Evolutionary conservation across 2,888 invertebrate genomes (phyloP), one percentile per base, ranked within the genome.

Genomic region (Apodemia zela): DNA sequence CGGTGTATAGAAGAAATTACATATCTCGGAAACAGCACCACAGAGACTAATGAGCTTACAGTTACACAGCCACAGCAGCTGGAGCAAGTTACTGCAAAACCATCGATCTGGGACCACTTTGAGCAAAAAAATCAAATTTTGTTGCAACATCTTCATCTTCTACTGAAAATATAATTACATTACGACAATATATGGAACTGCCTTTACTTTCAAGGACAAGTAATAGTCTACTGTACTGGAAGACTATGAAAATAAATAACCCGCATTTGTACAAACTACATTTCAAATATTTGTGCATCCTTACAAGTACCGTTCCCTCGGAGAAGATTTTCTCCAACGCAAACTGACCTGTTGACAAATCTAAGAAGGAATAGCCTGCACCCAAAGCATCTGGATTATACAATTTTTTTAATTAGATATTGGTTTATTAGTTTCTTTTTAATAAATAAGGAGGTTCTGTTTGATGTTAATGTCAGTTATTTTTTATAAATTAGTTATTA

Each of bases 181-280:
- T 51, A 51, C 49, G 18, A 18, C 49, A 51, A 51, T 51, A 51
- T 2, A 7, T 51, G 2, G 21, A 51, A 21, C 11, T 47, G 17
- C 49, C 49, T 21, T 11, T 51, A 51, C 49, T 51, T 21, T 7
- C 18, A 49, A 18, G 49, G 49, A 21, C 49, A 58, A 33, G 15
- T 4, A 58, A n/a, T 33, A 1, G 33, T 58, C 58, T 58, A 15
- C 35, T 59, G 18, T 25, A 21, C 18, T 33, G 21, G n/a, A 45
- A 8, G 17, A 33, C 15, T 15, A 59, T 59, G 59, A 59, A 59
- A 59, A 59, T 15, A 59, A 59, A 59, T 58, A 58, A 58, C 58
- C 58, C 29, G n/a, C 58, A 58, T 58, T 3, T 58, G 29, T 29
- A 58, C 11, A 58, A 58, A 25, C 13, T 58, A 29, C 58, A 58